Conservation (phyloP, 2,113 vertebrate genomes). For the Podarcis cretensis region DNA sequence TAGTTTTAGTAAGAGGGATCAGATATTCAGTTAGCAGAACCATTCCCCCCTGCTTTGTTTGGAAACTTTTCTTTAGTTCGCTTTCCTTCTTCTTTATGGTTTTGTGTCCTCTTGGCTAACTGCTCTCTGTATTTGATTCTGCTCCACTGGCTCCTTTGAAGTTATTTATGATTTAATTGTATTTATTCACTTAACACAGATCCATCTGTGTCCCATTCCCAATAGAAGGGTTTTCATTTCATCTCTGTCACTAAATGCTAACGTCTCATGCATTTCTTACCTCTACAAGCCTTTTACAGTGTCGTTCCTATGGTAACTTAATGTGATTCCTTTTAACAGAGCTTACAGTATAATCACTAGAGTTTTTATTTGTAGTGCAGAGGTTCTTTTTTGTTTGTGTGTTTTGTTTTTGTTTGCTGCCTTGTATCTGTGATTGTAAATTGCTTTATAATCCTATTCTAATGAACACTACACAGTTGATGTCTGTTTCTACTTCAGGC, state of each 20-base stretch:
- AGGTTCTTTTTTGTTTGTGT: not conserved
- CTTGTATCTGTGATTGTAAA: conserved; percentile 15
- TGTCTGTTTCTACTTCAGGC: conserved; percentile 6
- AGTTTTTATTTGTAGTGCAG: conserved; percentile 35
- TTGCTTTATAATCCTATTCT: not conserved
- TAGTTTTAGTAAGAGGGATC: conserved; percentile 17
- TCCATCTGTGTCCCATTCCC: conserved; percentile 58
- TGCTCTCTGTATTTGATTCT: conserved; percentile 53
- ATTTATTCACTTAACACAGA: conserved; percentile 64
- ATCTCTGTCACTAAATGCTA: conserved; percentile 44
- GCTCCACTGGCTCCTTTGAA: conserved; percentile 53
- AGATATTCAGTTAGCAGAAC: conserved; percentile 25
- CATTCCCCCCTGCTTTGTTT: conserved; percentile 7
- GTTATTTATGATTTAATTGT: conserved; percentile 66
- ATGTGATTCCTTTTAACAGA: conserved; percentile 43
- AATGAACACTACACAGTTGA: not conserved
- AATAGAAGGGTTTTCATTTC: conserved; percentile 57
- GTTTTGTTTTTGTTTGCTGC: conserved; percentile 27
- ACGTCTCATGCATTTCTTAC: conserved; percentile 45
- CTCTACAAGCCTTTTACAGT: conserved; percentile 38
- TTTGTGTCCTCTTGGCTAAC: conserved; percentile 49
- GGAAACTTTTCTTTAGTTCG: conserved; percentile 8
- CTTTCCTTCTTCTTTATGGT: not conserved
- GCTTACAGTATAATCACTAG: conserved; percentile 36
- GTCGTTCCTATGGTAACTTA: conserved; percentile 53